Evolutionary conservation across 2,888 invertebrate genomes (phyloP), one percentile per base, ranked within the genome.

Genomic region (Drosophila antonietae): DNA sequence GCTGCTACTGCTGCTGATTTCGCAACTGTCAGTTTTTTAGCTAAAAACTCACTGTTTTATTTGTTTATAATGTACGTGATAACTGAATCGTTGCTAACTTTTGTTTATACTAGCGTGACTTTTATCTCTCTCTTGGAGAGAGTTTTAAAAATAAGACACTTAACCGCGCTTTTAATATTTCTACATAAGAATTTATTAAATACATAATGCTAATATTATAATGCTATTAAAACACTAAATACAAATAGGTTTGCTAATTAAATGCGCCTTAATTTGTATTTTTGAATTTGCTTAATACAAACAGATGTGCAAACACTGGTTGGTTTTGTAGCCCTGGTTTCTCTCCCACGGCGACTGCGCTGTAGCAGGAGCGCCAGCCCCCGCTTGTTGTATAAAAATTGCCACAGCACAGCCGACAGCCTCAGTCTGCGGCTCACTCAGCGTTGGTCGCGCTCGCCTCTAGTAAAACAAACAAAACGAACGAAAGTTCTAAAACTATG

Each of bases 31-130:
- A 84, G 62, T 77, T 75, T 66, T 77, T 71, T 76, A 75, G 73
- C 83, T 88, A 77, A 89, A 75, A 74, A 79, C 68, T 20, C 70
- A 77, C 79, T 74, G 89, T 75, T 89, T 85, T 89, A 86, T 89
- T 91, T 90, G 91, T 79, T 83, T 77, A 81, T 77, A 74, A 78
- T 72, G 41, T 89, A 89, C 89, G 89, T 89, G 89, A 83, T 88
- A 90, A 59, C 81, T 60, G 55, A 60, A 67, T 62, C 89, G 84
- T 84, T 55, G 65, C 68, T 31, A 44, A 33, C 44, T 61, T 58
- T 46, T 71, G 81, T 81, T 74, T 55, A 69, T 74, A 77, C 80
- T 71, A 52, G 59, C 57, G 43, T 10, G 28, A 31, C 33, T 49
- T 62, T 77, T 76, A 65, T 76, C 61, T 20, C 39, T 10, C 23